Base-by-base conservation (phyloP, 1,140 invertebrate genomes). In the Scylla paramamosain region DNA sequence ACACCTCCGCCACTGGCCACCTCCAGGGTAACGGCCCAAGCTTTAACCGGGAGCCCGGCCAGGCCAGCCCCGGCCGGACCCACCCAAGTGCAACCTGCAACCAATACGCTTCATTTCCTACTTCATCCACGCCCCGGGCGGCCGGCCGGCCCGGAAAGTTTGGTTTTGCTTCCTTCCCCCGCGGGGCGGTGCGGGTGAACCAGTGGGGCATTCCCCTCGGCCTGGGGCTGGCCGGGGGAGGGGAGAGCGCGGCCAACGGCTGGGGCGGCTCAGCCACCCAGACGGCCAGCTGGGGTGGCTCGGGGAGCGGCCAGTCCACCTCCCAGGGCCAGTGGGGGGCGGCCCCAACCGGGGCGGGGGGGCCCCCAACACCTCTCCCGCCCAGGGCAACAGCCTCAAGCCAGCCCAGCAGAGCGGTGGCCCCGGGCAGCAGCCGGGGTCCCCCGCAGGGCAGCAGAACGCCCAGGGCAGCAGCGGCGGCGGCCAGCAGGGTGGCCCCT, bases 391-490 rank as follows among this genome's bases (percentile, higher is more conserved):
- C n/a, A 92, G 89, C 83, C 89, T 95, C 84, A 96, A 96, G 82
- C 95, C 95, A 12, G 86, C 95, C 86, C 94, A 96, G 96, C 95
- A 93, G 83, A 46, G 82, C 95, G 52, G 82, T 93, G 91, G 95
- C 95, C 96, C 95, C 95, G 96, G 96, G 92, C 96, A 96, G 96
- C 96, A 96, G 87, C 96, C 96, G 92, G 96, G 94, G 92, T 96
- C 96, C 84, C 89, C 95, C 88, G 94, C 95, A 83, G 93, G 92
- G 91, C 96, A 94, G 95, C 96, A 96, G 95, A 96, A 96, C 95
- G 96, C 96, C 94, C 94, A 96, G 92, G 95, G 93, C 45, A 67
- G 93, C 20, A 83, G 91, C 32, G 91, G 91, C 67, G 67, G 91
- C n/a, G 67, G 25, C 52, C 91, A 82, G 7, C 88, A 90, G 93